Percentiles rank a stretch among this genome's conserved stretches.
phyloP scores from a whole-genome alignment of 2,797 vertebrate species.

The Rhinogobio ventralis region DNA sequence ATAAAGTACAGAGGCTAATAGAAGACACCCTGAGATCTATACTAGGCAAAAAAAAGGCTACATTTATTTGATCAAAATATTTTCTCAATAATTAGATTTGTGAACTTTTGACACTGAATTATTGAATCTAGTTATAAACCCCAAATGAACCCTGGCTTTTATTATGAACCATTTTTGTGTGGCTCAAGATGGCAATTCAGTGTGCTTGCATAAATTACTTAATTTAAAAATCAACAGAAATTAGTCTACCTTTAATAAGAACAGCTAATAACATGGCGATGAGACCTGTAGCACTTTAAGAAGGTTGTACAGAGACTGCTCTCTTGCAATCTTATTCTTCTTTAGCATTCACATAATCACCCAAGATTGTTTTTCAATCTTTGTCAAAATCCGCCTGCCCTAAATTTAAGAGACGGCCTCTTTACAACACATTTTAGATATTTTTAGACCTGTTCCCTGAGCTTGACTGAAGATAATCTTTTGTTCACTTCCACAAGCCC shows the following conservation, averaged over 20 bases:
- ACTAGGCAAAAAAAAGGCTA: too few species aligned
- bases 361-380: conserved; percentile 5
- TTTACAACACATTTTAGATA: conserved; percentile 23
- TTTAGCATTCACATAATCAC: conserved; percentile 7
- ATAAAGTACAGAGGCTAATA: background rate
- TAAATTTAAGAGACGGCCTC: conserved; percentile 22
- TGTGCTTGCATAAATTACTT: background rate
- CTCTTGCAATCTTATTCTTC: background rate
- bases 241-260: background rate
- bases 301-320: background rate
- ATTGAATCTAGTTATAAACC: background rate
- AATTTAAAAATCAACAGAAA: background rate
- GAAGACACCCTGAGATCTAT: background rate
- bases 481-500: background rate
- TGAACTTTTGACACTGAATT: background rate
- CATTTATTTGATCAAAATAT: background rate
- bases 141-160: background rate
- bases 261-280: background rate
- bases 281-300: background rate
- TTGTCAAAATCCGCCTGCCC: conserved; percentile 12
- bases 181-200: background rate
- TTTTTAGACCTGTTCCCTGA: conserved; percentile 24
- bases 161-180: background rate
- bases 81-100: background rate
- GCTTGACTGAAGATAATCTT: conserved; percentile 3